phyloP scores from a whole-genome alignment of 2,113 vertebrate genomes.

The Aspidoscelis tigris region DNA sequence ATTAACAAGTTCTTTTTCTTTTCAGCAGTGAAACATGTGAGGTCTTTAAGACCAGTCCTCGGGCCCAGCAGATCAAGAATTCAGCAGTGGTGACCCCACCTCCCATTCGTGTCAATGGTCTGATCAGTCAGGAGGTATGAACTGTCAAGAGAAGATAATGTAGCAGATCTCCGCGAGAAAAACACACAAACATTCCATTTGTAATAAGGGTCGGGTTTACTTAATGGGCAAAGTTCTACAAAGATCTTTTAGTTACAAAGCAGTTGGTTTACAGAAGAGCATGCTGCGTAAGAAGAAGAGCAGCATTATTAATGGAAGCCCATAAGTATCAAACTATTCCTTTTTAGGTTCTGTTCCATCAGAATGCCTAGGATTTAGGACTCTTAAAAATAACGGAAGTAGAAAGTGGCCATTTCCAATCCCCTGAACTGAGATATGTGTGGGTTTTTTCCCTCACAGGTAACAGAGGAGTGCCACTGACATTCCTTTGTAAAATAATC shows the following conservation, averaged over 20 bases:
- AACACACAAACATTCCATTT: not conserved
- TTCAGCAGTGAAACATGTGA: constrained; percentile 74
- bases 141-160: accelerated
- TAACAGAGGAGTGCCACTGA: no score
- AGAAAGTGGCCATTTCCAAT: no score
- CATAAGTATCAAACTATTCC: no score
- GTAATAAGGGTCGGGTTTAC: not conserved
- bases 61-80: constrained; percentile 76
- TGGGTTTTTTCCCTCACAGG: no score
- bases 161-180: not conserved
- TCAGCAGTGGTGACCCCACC: constrained; percentile 80
- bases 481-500: no score
- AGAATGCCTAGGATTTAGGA: no score
- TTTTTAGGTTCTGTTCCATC: no score
- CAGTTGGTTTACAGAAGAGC: not conserved
- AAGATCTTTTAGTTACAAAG: no score
- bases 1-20: not conserved
- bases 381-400: no score
- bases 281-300: not conserved
- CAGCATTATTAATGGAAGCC: not conserved
- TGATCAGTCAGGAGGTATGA: constrained; percentile 82
- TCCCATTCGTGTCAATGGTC: constrained; percentile 79
- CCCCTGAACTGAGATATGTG: no score
- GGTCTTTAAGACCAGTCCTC: constrained; percentile 79
- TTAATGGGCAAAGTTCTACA: not conserved